Conservation (phyloP, 2,797 vertebrate genomes). For the Acrossocheilus wenchowensis region DNA sequence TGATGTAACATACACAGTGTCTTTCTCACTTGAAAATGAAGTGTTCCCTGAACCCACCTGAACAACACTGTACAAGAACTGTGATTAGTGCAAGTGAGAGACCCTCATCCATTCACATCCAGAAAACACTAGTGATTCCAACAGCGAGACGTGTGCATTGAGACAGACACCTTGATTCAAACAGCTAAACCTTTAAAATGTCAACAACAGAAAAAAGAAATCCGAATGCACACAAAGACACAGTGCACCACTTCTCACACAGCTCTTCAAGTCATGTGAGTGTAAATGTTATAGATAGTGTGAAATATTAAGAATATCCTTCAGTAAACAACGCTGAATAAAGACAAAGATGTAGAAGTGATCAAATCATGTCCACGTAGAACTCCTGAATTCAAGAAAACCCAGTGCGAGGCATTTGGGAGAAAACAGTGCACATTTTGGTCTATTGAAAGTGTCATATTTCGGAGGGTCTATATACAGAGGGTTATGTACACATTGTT, state of each 20-base stretch:
- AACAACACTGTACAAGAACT: slow-evolving; percentile 39
- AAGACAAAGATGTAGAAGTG: slow-evolving; percentile 36
- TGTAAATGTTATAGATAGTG: slow-evolving; percentile 21
- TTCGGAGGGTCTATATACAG: slow-evolving; percentile 52
- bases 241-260: slow-evolving; percentile 38
- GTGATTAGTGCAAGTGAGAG: slow-evolving; percentile 54
- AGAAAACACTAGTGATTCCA: slow-evolving; percentile 11
- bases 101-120: slow-evolving; percentile 28
- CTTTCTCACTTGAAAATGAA: slow-evolving; percentile 11
- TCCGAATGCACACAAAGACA: background rate
- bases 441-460: slow-evolving; percentile 54
- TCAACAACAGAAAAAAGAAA: slow-evolving; percentile 6
- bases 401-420: slow-evolving; percentile 47
- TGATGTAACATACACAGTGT: background rate
- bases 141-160: background rate
- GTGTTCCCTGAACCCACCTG: slow-evolving; percentile 37
- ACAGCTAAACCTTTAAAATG: slow-evolving; percentile 13
- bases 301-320: slow-evolving; percentile 36
- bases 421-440: slow-evolving; percentile 57
- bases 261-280: slow-evolving; percentile 1
- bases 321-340: slow-evolving; percentile 7
- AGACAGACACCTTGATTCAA: slow-evolving; percentile 3
- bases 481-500: slow-evolving; percentile 74
- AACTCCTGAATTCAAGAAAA: slow-evolving; percentile 44
- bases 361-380: slow-evolving; percentile 31